These are phyloP conservation scores for Lucinisca nassula DNA, from an alignment of 2,888 invertebrate genomes.

Conservation along the genomic window DNA sequence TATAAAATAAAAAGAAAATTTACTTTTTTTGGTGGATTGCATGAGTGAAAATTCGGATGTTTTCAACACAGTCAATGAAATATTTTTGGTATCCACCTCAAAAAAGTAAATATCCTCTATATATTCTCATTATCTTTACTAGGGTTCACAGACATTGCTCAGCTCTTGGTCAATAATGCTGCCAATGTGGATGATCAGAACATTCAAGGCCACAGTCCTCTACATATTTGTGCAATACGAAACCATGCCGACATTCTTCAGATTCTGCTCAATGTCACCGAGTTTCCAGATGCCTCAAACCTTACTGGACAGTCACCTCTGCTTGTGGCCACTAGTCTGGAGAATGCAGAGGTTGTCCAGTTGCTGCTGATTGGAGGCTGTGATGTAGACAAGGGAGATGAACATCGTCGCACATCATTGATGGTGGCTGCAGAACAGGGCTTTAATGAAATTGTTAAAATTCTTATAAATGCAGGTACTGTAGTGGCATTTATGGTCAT, in stretches of 20 bases:
- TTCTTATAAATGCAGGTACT: constrained; percentile 79
- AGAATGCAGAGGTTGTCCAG: constrained; percentile 74
- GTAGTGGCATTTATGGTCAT: no score
- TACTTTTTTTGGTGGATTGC: no score
- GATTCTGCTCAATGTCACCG: constrained; percentile 73
- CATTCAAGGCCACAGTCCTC: constrained; percentile 80
- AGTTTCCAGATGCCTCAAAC: constrained; percentile 78
- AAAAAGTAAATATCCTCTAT: no score
- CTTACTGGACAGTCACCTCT: constrained; percentile 80
- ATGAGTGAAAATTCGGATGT: no score
- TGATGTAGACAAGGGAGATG: constrained; percentile 78
- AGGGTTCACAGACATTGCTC: constrained; percentile 75
- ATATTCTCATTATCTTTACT: no score
- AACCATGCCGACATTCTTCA: constrained; percentile 73
- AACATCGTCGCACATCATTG: constrained; percentile 78
- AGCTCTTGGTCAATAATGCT: constrained; percentile 79
- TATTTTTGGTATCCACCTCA: no score
- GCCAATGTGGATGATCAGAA: constrained; percentile 83
- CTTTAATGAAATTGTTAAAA: constrained; percentile 73
- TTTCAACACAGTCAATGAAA: no score
- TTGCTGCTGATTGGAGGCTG: constrained; percentile 77
- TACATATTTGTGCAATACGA: constrained; percentile 82
- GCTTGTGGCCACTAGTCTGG: constrained; percentile 73
- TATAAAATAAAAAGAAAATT: no score
- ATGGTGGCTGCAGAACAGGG: constrained; percentile 80